phyloP scores from a whole-genome alignment of 2,113 vertebrate species.

The Vanacampus margaritifer region DNA sequence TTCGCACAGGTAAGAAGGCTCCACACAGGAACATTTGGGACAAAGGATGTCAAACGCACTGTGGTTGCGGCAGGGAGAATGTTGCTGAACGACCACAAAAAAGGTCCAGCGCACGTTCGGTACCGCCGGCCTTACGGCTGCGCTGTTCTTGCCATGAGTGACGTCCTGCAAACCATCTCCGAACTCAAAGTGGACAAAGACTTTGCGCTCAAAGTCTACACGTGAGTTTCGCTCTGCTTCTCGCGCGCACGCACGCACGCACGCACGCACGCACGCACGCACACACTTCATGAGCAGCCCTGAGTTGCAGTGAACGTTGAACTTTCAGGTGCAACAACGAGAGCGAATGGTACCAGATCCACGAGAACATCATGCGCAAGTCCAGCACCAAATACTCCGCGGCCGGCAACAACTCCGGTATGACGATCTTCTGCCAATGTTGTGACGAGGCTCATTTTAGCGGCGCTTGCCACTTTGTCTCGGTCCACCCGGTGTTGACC shows the following conservation, averaged over 20 bases:
- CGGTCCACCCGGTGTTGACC: no score
- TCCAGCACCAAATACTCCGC: slow-evolving; percentile 97
- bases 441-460: background rate
- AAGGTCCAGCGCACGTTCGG: slow-evolving; percentile 87
- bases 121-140: slow-evolving; percentile 94
- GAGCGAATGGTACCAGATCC: slow-evolving; percentile 97
- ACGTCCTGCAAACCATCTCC: slow-evolving; percentile 88
- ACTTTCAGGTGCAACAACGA: slow-evolving; percentile 91
- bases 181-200: slow-evolving; percentile 96
- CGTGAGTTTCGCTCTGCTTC: slow-evolving; percentile 73
- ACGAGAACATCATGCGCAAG: slow-evolving; percentile 97
- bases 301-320: background rate
- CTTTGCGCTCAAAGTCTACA: slow-evolving; percentile 98
- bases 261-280: background rate
- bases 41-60: background rate
- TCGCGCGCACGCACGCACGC: background rate
- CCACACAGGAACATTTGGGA: background rate
- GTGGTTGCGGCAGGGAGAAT: slow-evolving; percentile 79
- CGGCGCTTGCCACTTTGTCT: no score
- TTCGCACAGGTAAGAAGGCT: slow-evolving; percentile 83
- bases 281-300: background rate
- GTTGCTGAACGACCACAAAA: slow-evolving; percentile 94
- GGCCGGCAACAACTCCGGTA: slow-evolving; percentile 96
- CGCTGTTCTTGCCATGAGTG: slow-evolving; percentile 88
- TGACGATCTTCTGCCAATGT: background rate